Percentiles rank a stretch among this genome's conserved stretches.
Conservation (phyloP, 92 coral and sea anemone species). For the Ricordea florida region DNA sequence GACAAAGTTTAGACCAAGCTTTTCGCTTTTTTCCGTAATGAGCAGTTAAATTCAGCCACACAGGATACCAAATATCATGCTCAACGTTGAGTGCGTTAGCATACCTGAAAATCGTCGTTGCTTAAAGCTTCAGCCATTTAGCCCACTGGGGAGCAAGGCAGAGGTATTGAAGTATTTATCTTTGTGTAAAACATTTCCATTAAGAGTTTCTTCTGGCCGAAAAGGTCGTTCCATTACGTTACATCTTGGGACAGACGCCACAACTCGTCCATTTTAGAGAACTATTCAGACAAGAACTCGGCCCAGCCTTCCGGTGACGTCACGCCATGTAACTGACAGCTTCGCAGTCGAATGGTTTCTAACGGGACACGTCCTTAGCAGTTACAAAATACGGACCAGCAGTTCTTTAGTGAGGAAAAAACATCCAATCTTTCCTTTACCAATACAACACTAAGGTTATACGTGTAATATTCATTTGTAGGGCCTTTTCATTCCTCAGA, state of each 20-base stretch:
- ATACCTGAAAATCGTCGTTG: conserved; percentile 60
- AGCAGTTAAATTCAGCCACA: conserved; percentile 5
- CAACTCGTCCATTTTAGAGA: conserved; percentile 86
- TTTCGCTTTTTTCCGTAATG: not conserved
- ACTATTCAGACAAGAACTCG: conserved; percentile 43
- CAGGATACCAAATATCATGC: conserved; percentile 15
- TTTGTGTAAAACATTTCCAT: conserved; percentile 51
- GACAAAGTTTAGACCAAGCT: not conserved
- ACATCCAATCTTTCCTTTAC: no score
- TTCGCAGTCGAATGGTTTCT: conserved; percentile 2
- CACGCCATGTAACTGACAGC: conserved; percentile 59
- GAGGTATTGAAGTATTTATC: conserved; percentile 42
- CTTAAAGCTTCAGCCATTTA: conserved; percentile 82
- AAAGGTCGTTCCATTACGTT: conserved; percentile 62
- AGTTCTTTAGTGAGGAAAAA: no score
- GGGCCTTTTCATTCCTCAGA: no score
- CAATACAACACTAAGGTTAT: no score
- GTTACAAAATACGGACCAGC: not conserved
- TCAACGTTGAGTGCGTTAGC: conserved; percentile 10
- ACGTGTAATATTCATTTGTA: no score
- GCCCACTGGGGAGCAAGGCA: conserved; percentile 77
- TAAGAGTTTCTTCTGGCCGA: conserved; percentile 11
- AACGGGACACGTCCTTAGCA: conserved; percentile 13
- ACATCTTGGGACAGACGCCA: conserved; percentile 30
- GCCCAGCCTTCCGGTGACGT: conserved; percentile 90